Conservation (phyloP, 2,113 vertebrate genomes). For the Uria aalge region DNA sequence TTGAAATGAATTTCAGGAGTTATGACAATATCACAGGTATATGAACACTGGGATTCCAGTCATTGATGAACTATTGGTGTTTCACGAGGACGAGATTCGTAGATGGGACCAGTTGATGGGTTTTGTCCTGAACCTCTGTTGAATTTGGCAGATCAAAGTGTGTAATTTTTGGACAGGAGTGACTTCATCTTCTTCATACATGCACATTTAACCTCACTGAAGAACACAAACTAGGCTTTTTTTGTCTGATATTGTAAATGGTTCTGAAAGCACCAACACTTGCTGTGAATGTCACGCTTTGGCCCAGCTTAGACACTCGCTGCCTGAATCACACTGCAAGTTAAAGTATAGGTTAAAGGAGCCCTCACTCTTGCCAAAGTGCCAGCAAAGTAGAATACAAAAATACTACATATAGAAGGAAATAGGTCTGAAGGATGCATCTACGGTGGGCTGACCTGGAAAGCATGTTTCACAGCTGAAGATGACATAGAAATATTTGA, state of each 20-base stretch:
- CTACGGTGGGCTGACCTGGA: neutral
- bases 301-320: neutral
- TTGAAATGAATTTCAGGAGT: slow-evolving; percentile 98
- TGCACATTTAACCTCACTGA: neutral
- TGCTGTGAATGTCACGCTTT: neutral
- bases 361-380: neutral
- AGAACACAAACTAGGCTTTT: neutral
- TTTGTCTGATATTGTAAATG: neutral
- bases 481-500: neutral
- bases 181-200: neutral
- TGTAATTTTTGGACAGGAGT: neutral
- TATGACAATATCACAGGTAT: slow-evolving; percentile 98
- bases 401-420: neutral
- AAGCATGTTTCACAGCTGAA: neutral
- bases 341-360: neutral
- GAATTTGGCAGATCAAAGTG: neutral
- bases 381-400: neutral
- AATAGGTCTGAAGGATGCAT: neutral
- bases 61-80: neutral
- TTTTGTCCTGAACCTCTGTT: neutral
- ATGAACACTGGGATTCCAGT: neutral
- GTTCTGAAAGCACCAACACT: neutral
- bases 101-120: neutral
- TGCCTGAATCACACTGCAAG: neutral
- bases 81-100: neutral